Evolutionary conservation across 2,888 invertebrate species (phyloP).

Genomic region (Macropis europaea): DNA sequence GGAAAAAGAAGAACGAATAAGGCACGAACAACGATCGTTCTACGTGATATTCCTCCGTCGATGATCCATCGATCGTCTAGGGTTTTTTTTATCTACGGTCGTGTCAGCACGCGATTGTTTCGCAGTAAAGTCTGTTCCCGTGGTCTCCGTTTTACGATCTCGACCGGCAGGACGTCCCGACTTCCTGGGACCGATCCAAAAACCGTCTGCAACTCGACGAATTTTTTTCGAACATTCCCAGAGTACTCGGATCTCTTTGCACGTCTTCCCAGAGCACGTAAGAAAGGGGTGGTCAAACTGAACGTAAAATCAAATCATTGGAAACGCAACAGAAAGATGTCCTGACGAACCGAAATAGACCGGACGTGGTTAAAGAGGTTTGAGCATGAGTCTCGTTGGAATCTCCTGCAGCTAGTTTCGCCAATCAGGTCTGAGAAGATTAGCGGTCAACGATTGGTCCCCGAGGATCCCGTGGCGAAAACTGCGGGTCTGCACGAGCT

Average conservation of each 20-base stretch:
- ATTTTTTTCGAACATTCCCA: neutral
- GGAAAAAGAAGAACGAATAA: no score
- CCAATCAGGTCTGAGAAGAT: neutral
- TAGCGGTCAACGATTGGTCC: neutral
- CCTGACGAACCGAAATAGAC: neutral
- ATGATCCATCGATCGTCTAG: constrained; percentile 43
- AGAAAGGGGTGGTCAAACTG: neutral
- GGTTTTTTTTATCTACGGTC: constrained; percentile 20
- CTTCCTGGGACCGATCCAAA: constrained; percentile 45
- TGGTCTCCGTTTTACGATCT: neutral
- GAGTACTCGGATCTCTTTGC: neutral
- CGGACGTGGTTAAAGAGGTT: neutral
- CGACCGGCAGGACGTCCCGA: constrained; percentile 48
- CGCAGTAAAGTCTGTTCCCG: constrained; percentile 4
- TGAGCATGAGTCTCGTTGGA: constrained; percentile 2
- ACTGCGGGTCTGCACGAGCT: no score
- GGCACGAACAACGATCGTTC: no score
- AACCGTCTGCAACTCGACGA: constrained; percentile 12
- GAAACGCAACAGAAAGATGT: constrained; percentile 3
- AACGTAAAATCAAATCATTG: constrained; percentile 7
- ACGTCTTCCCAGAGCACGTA: neutral
- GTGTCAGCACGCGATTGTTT: neutral
- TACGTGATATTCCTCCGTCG: constrained; percentile 13
- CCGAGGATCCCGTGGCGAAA: no score
- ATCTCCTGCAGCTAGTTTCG: constrained; percentile 1